These are phyloP conservation scores for Helicoverpa assulta DNA, from an alignment of 2,888 invertebrate genomes.

Conservation along the genomic window DNA sequence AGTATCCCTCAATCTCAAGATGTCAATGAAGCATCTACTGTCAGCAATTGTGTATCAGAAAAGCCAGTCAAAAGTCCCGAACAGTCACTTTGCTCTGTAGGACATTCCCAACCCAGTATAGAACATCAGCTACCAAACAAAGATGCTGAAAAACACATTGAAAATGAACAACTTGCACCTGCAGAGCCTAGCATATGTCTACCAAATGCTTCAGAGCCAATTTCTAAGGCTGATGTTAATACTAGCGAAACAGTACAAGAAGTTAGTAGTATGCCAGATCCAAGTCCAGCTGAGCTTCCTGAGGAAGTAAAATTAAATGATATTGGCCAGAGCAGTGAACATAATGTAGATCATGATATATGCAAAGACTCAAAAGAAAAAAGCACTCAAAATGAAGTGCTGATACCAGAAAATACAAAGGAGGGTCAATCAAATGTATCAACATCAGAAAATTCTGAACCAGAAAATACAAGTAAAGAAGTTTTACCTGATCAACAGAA, in stretches of 20 bases:
- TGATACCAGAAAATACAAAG: slow-evolving; percentile 18
- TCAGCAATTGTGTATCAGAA: slow-evolving; percentile 44
- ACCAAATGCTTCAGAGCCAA: slow-evolving; percentile 32
- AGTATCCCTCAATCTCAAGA: slow-evolving; percentile 64
- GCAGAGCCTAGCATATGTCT: slow-evolving; percentile 41
- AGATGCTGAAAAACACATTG: slow-evolving; percentile 24
- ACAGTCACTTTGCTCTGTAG: slow-evolving; percentile 37
- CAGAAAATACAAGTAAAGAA: slow-evolving; percentile 31
- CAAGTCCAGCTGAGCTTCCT: slow-evolving; percentile 16
- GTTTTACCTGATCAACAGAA: slow-evolving; percentile 66
- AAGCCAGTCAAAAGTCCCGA: slow-evolving; percentile 34
- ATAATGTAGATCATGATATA: slow-evolving; percentile 28
- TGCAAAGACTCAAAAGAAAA: slow-evolving; percentile 22
- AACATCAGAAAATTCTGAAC: slow-evolving; percentile 31
- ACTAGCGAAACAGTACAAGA: slow-evolving; percentile 46
- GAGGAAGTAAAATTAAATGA: slow-evolving; percentile 28
- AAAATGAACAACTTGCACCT: slow-evolving; percentile 43
- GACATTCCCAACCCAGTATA: slow-evolving; percentile 55
- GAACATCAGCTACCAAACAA: slow-evolving; percentile 26
- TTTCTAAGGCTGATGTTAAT: slow-evolving; percentile 34
- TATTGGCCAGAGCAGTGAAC: slow-evolving; percentile 33
- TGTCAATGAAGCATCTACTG: slow-evolving; percentile 31
- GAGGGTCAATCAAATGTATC: slow-evolving; percentile 18
- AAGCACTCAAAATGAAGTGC: slow-evolving; percentile 28
- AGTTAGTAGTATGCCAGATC: slow-evolving; percentile 29